phyloP scores from a whole-genome alignment of 2,113 vertebrate genomes.

The Isichthys henryi region DNA sequence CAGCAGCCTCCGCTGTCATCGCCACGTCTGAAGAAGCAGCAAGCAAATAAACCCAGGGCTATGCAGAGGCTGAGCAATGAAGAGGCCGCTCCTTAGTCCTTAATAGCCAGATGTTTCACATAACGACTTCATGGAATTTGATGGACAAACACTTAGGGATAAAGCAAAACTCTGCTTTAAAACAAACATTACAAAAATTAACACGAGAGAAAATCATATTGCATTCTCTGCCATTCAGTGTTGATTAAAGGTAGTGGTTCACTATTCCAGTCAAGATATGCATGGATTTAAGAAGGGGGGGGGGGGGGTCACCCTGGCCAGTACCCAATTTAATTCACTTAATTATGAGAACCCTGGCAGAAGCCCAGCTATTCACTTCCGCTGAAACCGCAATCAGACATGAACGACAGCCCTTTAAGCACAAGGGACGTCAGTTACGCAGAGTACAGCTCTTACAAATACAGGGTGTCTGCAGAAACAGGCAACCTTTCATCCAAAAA shows the following conservation, averaged over 20 bases:
- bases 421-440: background rate
- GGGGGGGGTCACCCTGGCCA: background rate
- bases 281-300: background rate
- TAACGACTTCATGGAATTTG: background rate
- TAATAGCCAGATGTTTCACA: background rate
- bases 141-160: background rate
- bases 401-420: background rate
- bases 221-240: background rate
- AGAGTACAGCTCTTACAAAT: background rate
- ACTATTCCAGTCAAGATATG: background rate
- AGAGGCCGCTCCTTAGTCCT: background rate
- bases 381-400: background rate
- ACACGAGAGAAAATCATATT: background rate
- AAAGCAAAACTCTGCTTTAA: background rate
- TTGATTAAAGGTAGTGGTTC: background rate
- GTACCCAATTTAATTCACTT: background rate
- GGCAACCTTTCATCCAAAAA: background rate
- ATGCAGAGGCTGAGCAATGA: background rate
- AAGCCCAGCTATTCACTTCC: background rate
- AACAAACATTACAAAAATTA: background rate
- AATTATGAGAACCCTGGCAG: background rate
- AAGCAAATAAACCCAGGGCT: background rate
- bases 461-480: background rate
- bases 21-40: slow-evolving; percentile 41
- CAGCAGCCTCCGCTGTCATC: slow-evolving; percentile 53